Percentiles rank a stretch among this genome's conserved stretches.
These are phyloP conservation scores for Heliocidaris erythrogramma DNA, from an alignment of 35 echinoderm and acorn worm genomes.

Conservation along the genomic window DNA sequence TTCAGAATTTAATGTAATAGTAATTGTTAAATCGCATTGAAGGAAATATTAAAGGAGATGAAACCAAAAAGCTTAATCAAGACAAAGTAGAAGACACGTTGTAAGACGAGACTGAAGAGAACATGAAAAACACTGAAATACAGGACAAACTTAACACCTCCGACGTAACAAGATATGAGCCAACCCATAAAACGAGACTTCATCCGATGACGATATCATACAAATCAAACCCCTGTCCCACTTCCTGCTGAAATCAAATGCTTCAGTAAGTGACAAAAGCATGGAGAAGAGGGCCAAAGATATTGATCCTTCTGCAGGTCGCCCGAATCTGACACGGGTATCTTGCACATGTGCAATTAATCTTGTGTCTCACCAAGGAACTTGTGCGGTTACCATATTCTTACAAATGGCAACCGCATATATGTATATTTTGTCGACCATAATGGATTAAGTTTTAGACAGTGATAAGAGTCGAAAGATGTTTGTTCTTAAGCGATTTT, in stretches of 20 bases:
- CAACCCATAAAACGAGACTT: neutral
- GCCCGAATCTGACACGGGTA: neutral
- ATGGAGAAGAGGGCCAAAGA: neutral
- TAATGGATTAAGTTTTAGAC: neutral
- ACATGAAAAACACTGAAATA: neutral
- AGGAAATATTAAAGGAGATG: neutral
- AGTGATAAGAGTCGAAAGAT: neutral
- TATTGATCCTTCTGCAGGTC: neutral
- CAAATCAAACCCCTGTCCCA: neutral
- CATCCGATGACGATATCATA: neutral
- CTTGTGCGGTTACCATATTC: neutral
- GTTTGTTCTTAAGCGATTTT: neutral
- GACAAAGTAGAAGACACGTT: neutral
- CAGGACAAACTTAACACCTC: neutral
- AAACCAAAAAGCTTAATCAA: neutral
- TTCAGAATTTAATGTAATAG: neutral
- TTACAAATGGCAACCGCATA: neutral
- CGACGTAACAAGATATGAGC: neutral
- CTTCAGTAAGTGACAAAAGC: neutral
- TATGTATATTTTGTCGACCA: neutral
- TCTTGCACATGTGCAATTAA: neutral
- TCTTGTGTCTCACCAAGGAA: neutral
- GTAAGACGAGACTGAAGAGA: neutral
- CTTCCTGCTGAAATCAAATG: neutral
- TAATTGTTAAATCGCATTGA: neutral